These are phyloP conservation scores for Poecile montanus DNA, from an alignment of 2,797 vertebrate genomes.

Conservation along the genomic window DNA sequence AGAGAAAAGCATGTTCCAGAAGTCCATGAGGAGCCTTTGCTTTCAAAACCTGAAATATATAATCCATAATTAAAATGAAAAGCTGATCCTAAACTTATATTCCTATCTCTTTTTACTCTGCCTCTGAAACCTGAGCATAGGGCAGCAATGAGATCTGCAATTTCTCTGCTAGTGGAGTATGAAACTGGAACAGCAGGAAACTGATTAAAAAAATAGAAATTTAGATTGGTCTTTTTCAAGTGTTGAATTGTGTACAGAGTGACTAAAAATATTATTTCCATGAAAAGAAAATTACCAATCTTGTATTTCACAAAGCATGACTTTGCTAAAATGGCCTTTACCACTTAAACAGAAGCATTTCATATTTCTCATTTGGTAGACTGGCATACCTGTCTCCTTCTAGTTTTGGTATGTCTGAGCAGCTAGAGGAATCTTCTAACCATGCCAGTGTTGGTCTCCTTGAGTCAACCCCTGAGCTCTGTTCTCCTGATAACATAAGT, in stretches of 20 bases:
- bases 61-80: background rate
- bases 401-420: slow-evolving; percentile 97
- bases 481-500: slow-evolving; percentile 89
- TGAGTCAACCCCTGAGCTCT: slow-evolving; percentile 85
- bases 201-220: background rate
- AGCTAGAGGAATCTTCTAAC: slow-evolving; percentile 95
- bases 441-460: slow-evolving; percentile 93
- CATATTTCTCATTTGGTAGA: background rate
- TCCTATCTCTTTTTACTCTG: background rate
- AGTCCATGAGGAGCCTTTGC: background rate
- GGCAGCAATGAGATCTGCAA: background rate
- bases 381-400: slow-evolving; percentile 94
- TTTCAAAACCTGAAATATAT: background rate
- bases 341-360: background rate
- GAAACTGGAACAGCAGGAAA: background rate
- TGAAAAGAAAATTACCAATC: background rate
- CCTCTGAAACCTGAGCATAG: background rate
- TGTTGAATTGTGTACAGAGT: background rate
- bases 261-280: background rate
- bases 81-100: background rate
- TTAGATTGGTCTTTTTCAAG: background rate
- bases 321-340: background rate
- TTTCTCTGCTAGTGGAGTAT: background rate
- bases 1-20: background rate
- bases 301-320: background rate